phyloP scores from a whole-genome alignment of 1,140 invertebrate species.

The Camponotus vicinus region DNA sequence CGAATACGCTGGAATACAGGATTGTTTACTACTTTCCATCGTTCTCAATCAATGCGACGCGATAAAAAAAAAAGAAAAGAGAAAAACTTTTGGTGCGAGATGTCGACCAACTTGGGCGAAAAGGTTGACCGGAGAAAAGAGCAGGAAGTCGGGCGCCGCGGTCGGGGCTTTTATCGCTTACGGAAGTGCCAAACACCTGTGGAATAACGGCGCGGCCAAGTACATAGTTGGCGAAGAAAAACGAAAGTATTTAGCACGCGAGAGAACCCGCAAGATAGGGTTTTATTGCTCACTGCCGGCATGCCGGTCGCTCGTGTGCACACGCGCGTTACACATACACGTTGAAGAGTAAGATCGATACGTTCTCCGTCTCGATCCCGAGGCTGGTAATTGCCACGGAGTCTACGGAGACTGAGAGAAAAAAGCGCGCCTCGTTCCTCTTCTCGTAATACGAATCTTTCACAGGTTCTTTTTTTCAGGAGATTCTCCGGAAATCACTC shows the following conservation, averaged over 20 bases:
- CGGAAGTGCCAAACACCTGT: constrained; percentile 86
- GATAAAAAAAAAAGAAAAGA: constrained; percentile 6
- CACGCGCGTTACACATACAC: constrained; percentile 52
- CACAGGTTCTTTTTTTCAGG: background rate
- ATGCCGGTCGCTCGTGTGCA: constrained; percentile 51
- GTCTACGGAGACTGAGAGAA: constrained; percentile 48
- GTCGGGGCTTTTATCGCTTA: constrained; percentile 85
- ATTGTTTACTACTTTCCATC: constrained; percentile 38
- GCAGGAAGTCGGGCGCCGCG: constrained; percentile 78
- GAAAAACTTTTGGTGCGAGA: constrained; percentile 10
- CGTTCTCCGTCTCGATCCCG: constrained; percentile 54
- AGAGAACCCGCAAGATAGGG: constrained; percentile 72
- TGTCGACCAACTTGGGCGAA: constrained; percentile 74
- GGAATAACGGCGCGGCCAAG: constrained; percentile 85
- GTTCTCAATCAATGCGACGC: constrained; percentile 51
- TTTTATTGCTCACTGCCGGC: constrained; percentile 71
- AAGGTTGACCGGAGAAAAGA: constrained; percentile 79
- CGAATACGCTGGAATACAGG: constrained; percentile 41
- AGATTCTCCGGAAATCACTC: background rate
- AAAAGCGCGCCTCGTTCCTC: background rate
- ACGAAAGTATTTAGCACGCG: constrained; percentile 80
- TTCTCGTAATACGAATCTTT: constrained; percentile 22
- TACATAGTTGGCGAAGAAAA: constrained; percentile 84
- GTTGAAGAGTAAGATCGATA: constrained; percentile 71
- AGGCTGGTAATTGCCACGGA: constrained; percentile 59